Evolutionary conservation across 23 tunicate genomes (phyloP), one percentile per base, ranked within the genome.

Genomic region (Phallusia fumigata): DNA sequence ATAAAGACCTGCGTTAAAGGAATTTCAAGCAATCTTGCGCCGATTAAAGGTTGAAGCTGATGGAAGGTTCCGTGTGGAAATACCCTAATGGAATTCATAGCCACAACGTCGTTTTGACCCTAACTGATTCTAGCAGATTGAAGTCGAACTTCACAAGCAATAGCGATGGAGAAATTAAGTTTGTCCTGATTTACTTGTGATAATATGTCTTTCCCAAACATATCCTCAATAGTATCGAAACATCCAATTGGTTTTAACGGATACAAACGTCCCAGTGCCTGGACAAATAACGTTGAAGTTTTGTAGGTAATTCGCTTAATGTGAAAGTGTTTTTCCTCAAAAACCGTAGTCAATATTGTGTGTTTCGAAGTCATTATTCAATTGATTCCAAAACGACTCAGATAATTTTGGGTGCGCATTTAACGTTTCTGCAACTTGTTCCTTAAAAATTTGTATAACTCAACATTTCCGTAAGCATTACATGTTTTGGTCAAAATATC

Each of bases 401-500:
- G 69, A 3, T 58, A 58, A 58, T 1, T 6, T 1, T 2, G 1
- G 69, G 10, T 40, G 47, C 47, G 11, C 69, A 13, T 58, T 58
- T 58, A 58, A 24, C 26, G 5, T 13, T 58, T 8, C 13, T 13
- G 69, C 18, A 13, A 51, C 18, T 51, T 32, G 22, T 22, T 30
- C 33, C 31, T 5, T 0, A 45, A 77, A 84, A 15, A 15, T 19
- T 33, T 33, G 18, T 33, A 75, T 28, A 15, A 77, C 31, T 11
- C 32, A 40, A 10, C 10, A 40, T 10, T 40, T 40, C 88, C 88
- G 31, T 77, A 53, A 10, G 77, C 82, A 58, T 77, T 32, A 34
- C 88, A 84, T 49, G 88, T 77, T 33, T 35, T 77, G 0, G 75
- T 84, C 24, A 84, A 53, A 21, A 84, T 77, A 30, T 84, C 88